A percentile compares a stretch with the other conserved stretches of the same genome.
Evolutionary conservation across 2,113 vertebrate species (phyloP).

Genomic region (Tauraco erythrolophus): DNA sequence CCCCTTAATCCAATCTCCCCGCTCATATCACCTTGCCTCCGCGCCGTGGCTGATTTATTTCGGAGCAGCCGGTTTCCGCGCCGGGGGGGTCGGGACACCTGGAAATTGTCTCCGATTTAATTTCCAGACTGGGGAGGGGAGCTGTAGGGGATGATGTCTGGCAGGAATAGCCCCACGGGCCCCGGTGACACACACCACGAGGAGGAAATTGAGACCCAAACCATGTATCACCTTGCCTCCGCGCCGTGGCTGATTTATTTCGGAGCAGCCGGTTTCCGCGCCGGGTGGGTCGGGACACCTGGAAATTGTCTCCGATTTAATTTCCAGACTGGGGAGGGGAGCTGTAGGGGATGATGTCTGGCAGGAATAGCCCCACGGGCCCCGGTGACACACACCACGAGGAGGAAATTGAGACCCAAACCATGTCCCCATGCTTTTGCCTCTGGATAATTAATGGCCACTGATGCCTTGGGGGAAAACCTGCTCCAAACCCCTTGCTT

Average conservation of each 20-base stretch:
- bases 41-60: background rate
- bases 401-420: background rate
- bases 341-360: rapidly evolving
- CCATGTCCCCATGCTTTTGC: background rate
- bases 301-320: background rate
- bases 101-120: background rate
- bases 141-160: rapidly evolving
- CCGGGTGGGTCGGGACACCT: background rate
- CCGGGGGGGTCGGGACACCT: background rate
- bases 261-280: background rate
- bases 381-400: rapidly evolving
- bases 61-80: background rate
- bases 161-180: background rate
- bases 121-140: background rate
- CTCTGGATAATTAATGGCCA: background rate
- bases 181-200: rapidly evolving
- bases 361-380: background rate
- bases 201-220: background rate
- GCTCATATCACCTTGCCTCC: background rate
- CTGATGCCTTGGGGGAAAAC: background rate
- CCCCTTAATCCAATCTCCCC: background rate
- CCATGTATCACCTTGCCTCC: background rate
- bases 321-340: background rate
- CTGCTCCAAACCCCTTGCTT: background rate
- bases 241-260: background rate